A percentile compares a stretch with the other conserved stretches of the same genome.
phyloP scores from a whole-genome alignment of 1,140 invertebrate genomes.

The Pogonomyrmex californicus region DNA sequence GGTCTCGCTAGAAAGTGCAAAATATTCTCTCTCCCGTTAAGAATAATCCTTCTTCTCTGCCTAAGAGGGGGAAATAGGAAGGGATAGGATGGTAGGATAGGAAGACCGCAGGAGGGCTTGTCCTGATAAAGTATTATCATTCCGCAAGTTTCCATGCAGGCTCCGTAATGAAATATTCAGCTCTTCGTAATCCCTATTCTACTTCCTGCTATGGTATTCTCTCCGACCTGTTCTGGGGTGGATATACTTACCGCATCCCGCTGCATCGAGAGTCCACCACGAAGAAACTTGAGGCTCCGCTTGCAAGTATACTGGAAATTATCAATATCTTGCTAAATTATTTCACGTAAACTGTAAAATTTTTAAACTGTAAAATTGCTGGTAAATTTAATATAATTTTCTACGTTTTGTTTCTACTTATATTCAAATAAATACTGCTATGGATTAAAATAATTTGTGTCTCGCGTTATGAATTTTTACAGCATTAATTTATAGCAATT shows the following conservation, averaged over 20 bases:
- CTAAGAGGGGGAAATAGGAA: constrained; percentile 10
- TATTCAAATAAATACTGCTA: too few relatives aligned
- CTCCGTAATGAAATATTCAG: constrained; percentile 77
- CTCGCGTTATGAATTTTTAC: not conserved
- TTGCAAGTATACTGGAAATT: constrained; percentile 20
- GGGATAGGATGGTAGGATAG: constrained; percentile 36
- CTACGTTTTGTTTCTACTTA: not conserved
- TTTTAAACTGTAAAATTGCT: not conserved
- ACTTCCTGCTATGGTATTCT: constrained; percentile 69
- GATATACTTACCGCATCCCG: constrained; percentile 60
- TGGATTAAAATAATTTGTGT: not conserved
- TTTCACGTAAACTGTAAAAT: not conserved
- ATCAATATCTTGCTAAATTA: constrained; percentile 53
- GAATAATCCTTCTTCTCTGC: constrained; percentile 69
- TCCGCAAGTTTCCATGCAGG: constrained; percentile 69
- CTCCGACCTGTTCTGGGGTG: constrained; percentile 50
- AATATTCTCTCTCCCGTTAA: constrained; percentile 71
- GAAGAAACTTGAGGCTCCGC: constrained; percentile 3
- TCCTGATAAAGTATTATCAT: constrained; percentile 77
- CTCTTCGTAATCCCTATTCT: constrained; percentile 74
- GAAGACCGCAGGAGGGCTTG: constrained; percentile 52
- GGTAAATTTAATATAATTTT: not conserved
- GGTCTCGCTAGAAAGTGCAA: constrained; percentile 44
- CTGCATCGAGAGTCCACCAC: constrained; percentile 41
- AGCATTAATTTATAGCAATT: not conserved